Base-by-base conservation (phyloP, 1,140 invertebrate genomes). In the Caenorhabditis remanei region DNA sequence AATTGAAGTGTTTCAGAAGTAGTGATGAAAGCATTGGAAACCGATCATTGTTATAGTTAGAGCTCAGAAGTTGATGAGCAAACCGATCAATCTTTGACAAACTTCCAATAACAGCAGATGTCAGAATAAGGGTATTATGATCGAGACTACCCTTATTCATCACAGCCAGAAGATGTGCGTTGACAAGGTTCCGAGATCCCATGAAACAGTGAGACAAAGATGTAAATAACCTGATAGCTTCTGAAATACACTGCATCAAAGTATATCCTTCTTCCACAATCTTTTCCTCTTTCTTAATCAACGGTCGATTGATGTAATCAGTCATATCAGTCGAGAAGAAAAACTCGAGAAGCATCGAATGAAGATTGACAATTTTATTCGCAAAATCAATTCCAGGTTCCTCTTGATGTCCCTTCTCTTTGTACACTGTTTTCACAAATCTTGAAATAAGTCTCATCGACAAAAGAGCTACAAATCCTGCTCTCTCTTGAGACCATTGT, bases 391-490 rank as follows among this genome's bases (percentile, higher is more conserved):
- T 79, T 79, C 71, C 71, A 4, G 71, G 71, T 79, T 79, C 71
- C 7, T 79, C 71, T 13, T 79, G 71, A 79, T 24, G 46, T 4
- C 71, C 71, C 40, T 84, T 65, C 40, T 61, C 83, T 21, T 84
- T 84, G 83, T 84, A 84, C 41, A 84, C 58, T 16, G 58, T 84
- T 48, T 19, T 41, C 13, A 63, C 40, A 21, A 61, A 91, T 75
- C 82, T 89, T 85, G 84, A 87, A 32, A 67, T 61, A 9, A 90
- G 56, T 11, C 24, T 67, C 46, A 86, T 58, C n/a, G 43, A 24
- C 24, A 90, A 48, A n/a, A 92, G 67, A 16, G 88, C 89, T 24
- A 91, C 75, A 21, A 90, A 89, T 1, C 87, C 89, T 14, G 87
- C 86, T 82, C 90, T 79, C 56, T 91, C 90, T 61, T 89, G 88